Base-by-base conservation (phyloP, 2,888 invertebrate genomes). In the Acholoe squamosa region DNA sequence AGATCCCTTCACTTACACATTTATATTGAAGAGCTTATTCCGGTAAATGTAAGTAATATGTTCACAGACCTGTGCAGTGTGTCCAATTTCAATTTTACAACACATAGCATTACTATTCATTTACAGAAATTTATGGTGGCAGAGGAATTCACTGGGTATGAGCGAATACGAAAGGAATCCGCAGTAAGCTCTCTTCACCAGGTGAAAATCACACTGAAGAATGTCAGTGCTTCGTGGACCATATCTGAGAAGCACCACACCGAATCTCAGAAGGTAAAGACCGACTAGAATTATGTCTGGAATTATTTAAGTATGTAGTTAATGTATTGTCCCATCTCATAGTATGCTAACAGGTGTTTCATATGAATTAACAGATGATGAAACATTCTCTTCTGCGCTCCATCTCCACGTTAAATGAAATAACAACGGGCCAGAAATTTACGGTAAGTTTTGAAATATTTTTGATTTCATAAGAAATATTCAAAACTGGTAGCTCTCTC, bases 181-280 rank as follows among this genome's bases (percentile, higher is more conserved):
- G 31, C 28, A 28, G 54, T 54, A 0, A 33, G 43, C 33, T 22
- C 34, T 33, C 0, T 16, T 19, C 34, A 80, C n/a, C 34, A 33
- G 22, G 56, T 86, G 0, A 28, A 56, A 19, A 54, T 86, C 56
- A 56, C 12, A 0, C 28, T 86, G 54, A 54, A n/a, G 10, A 86
- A 86, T n/a, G 86, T 31, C 86, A 86, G 86, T 28, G 86, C 86
- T 19, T 86, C 86, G 10, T 86, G 86, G 86, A 54, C 86, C 31
- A 1, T 86, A n/a, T 28, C 28, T n/a, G 54, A 86, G 86, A 86
- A 86, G 86, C 52, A 86, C 10, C 25, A 25, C 14, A 31, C 86
- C 19, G 19, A 86, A 28, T 12, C 52, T 14, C 28, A 86, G 25
- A 86, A 86, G 86, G 86, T 86, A 28, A 56, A 16, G n/a, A 1